phyloP scores from a whole-genome alignment of 2,888 invertebrate genomes.

The Drosophila borborema region DNA sequence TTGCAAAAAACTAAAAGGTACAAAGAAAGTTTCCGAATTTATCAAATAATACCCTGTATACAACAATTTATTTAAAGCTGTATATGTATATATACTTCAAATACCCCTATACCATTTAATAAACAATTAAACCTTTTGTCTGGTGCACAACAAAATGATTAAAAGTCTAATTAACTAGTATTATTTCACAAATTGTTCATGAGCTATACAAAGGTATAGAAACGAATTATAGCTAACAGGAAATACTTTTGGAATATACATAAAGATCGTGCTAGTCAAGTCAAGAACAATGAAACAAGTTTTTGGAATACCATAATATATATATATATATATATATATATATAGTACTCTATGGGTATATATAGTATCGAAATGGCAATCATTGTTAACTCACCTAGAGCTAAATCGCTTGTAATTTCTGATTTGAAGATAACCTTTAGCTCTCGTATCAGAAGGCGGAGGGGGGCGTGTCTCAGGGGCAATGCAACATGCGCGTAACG shows the following conservation, averaged over 20 bases:
- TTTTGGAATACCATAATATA: constrained; percentile 2
- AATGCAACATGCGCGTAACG: constrained; percentile 49
- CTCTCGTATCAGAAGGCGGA: background rate
- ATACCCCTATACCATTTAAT: background rate
- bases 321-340: background rate
- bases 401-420: constrained; percentile 7
- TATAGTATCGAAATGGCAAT: constrained; percentile 4
- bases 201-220: background rate
- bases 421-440: constrained; percentile 19
- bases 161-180: background rate
- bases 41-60: background rate
- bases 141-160: background rate
- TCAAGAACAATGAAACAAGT: constrained; percentile 9
- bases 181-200: constrained; percentile 1
- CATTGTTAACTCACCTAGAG: constrained; percentile 9
- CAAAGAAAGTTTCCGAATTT: background rate
- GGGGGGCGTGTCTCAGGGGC: constrained; percentile 26
- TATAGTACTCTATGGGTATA: background rate
- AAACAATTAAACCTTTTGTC: background rate
- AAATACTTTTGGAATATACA: background rate
- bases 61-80: no score
- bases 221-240: background rate
- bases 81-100: background rate
- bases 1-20: background rate
- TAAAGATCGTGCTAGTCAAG: background rate